Base-by-base conservation (phyloP, 2,888 invertebrate genomes). In the Pseudanteris insignis region DNA sequence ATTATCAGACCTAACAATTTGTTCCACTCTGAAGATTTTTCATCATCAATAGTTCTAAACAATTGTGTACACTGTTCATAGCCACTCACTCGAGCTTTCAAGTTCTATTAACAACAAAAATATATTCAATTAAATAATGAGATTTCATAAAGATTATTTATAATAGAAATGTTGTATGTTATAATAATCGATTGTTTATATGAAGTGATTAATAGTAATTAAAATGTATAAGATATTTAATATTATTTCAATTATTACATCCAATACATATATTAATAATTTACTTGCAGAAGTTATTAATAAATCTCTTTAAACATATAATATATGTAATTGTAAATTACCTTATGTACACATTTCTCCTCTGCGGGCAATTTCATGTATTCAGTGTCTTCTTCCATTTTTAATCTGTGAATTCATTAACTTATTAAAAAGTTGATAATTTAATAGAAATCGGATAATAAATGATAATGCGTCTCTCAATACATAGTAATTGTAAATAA, bases 31-130 rank as follows among this genome's bases (percentile, higher is more conserved):
- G 92, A 88, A 26, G 94, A 92, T 78, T 96, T 96, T 75, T 96
- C 96, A 82, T 95, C 94, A 73, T 90, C 91, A 67, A 93, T 89
- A 74, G 89, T 89, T 65, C 88, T 86, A 80, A 97, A 96, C 9
- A 92, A 83, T 78, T 94, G 96, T 4, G 90, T 86, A 0, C 94
- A 91, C 79, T 96, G 96, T 80, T 96, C 96, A 72, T 96, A 98
- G 0, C 96, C 98, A 66, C 90, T 89, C 1, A 96, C 86, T 65
- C 98, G 86, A 2, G 96, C 97, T 81, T 96, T 96, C 97, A 97
- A 98, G 48, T 91, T 82, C 88, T 88, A 71, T 21, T 73, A 53
- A 12, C 55, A 53, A 68, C n/a, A n/a, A n/a, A n/a, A n/a, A n/a
- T n/a, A n/a, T n/a, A n/a, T 44, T 21, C 21, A 21, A 5, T 21